Base-by-base conservation (phyloP, 2,888 invertebrate species). In the Brachypalpus laphriformis region DNA sequence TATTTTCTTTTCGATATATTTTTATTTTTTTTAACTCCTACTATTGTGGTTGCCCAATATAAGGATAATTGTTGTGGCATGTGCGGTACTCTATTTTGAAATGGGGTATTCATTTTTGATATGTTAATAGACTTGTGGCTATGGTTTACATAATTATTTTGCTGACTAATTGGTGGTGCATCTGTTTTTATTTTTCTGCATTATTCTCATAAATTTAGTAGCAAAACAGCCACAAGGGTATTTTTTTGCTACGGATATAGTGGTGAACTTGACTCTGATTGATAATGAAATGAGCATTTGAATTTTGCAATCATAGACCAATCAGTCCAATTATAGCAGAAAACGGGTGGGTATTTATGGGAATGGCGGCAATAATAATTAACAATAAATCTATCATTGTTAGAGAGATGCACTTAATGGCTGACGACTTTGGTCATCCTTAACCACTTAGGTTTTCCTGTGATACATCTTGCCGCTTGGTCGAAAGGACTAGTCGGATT, bases 1-100 rank as follows among this genome's bases (percentile, higher is more conserved):
- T 40, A 34, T 56, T 42, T 74, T 61, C 61, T 37, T 51, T n/a
- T 68, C 34, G 45, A 49, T 40, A 11, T 28, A 57, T 40, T 75
- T 74, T 74, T 65, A 22, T 65, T 20, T 65, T 63, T 75, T 45
- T 56, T 56, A 25, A 54, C 56, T 25, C 54, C 45, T 56, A 20
- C 18, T 16, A 42, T 14, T 54, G 54, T 42, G 72, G 63, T 63
- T 63, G n/a, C 7, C 74, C 65, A 54, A 31, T 16, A 22, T 42
- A n/a, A 31, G 34, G 65, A 65, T 75, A 14, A 65, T 34, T 65
- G 74, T 16, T 54, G 63, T 34, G 63, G 74, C 18, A 65, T 56
- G 14, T 51, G 31, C 18, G 51, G 63, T 18, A 20, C 16, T 37
- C 34, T 47, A 49, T 59, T 37, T 18, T 8, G 34, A 4, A 4